Evolutionary conservation across 2,797 vertebrate species (phyloP).

Genomic region (Anguilla marmorata): DNA sequence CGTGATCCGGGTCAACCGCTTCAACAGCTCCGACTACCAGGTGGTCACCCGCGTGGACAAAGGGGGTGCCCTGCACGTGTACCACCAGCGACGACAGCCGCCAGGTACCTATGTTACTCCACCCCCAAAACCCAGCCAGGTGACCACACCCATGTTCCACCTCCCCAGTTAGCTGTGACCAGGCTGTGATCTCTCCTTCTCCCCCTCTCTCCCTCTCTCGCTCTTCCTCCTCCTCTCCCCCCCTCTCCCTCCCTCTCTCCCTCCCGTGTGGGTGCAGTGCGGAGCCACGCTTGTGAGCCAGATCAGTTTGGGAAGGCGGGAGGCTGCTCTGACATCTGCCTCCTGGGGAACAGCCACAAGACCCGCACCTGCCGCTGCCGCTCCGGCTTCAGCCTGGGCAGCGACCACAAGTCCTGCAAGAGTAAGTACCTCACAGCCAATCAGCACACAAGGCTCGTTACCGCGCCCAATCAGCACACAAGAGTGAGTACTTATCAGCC

Average conservation of each 20-base stretch:
- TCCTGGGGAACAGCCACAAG: constrained; percentile 95
- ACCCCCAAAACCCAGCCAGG: too few species aligned
- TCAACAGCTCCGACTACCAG: constrained; percentile 94
- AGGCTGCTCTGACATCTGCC: constrained; percentile 94
- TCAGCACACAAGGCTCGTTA: background rate
- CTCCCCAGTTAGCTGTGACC: background rate
- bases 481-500: constrained; percentile 79
- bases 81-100: constrained; percentile 93
- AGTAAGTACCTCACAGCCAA: constrained; percentile 75
- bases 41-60: constrained; percentile 92
- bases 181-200: too few species aligned
- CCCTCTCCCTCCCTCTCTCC: fast-evolving
- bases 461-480: constrained; percentile 50
- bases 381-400: constrained; percentile 94
- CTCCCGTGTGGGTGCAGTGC: constrained; percentile 64
- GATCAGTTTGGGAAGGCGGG: constrained; percentile 92
- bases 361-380: constrained; percentile 93
- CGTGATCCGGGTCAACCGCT: constrained; percentile 93
- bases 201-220: too few species aligned
- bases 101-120: constrained; percentile 70
- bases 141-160: too few species aligned
- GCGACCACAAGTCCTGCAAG: constrained; percentile 95
- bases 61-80: constrained; percentile 90
- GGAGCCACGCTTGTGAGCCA: constrained; percentile 89
- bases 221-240: too few species aligned